Percentiles rank a stretch among this genome's conserved stretches.
phyloP scores from a whole-genome alignment of 2,113 vertebrate genomes.

The Halcyon malimbica region DNA sequence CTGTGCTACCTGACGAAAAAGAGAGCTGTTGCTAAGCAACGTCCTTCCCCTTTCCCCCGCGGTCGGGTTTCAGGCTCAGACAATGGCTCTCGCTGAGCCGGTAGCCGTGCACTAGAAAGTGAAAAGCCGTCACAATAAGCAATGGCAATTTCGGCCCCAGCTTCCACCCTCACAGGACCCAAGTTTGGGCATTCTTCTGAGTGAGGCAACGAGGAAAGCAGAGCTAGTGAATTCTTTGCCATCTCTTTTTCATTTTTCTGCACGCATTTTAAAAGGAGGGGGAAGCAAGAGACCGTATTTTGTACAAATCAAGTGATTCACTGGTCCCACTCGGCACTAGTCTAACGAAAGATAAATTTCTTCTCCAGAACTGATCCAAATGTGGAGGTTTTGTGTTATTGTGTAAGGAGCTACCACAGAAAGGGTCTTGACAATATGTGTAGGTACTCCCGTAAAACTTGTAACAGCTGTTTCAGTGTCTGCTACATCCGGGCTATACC shows the following conservation, averaged over 20 bases:
- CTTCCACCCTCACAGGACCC: background rate
- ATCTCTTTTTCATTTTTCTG: background rate
- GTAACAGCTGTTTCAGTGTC: background rate
- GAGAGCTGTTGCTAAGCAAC: conserved; percentile 54
- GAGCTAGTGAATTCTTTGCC: rapidly evolving
- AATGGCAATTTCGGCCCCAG: background rate
- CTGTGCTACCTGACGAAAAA: conserved; percentile 17
- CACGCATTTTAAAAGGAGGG: background rate
- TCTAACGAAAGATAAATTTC: background rate
- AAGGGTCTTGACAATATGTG: background rate
- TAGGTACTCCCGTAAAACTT: background rate
- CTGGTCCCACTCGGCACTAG: background rate
- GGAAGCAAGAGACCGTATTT: background rate
- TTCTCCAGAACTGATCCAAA: background rate
- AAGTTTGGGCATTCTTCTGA: background rate
- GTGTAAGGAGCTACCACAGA: background rate
- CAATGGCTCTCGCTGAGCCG: background rate
- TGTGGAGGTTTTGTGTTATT: background rate
- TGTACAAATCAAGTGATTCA: background rate
- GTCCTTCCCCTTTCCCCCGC: background rate
- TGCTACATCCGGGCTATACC: background rate
- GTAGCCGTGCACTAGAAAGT: background rate
- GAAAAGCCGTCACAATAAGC: background rate
- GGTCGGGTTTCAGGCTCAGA: background rate
- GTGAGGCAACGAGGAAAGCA: background rate